Evolutionary conservation across 2,888 invertebrate species (phyloP).

Genomic region (Pemphredon lugubris): DNA sequence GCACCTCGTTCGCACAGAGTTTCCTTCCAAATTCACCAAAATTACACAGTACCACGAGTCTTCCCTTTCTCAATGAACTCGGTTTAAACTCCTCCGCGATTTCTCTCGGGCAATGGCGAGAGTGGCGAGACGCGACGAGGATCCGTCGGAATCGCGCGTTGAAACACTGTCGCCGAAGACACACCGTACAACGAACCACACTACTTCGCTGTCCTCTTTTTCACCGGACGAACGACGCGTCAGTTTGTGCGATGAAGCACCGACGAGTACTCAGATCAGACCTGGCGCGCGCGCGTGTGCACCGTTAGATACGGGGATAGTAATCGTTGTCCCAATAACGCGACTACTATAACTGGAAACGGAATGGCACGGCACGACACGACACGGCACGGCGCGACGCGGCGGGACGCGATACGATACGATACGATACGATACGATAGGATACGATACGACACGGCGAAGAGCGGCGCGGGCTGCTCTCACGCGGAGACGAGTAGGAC

Average conservation of each 20-base stretch:
- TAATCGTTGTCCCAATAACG: conserved; percentile 69
- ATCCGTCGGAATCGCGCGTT: too few species aligned
- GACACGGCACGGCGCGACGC: too few species aligned
- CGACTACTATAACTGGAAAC: conserved; percentile 42
- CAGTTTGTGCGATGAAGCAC: conserved; percentile 38
- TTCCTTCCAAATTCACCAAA: too few species aligned
- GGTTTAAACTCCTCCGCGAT: not conserved
- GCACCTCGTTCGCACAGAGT: not conserved
- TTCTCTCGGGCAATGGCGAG: too few species aligned
- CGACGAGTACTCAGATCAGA: conserved; percentile 65
- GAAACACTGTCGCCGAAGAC: too few species aligned
- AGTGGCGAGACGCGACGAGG: too few species aligned
- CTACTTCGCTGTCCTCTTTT: conserved; percentile 3
- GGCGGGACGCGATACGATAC: too few species aligned
- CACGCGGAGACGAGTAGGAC: conserved; percentile 35
- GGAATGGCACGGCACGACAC: conserved; percentile 41
- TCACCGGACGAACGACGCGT: conserved; percentile 30
- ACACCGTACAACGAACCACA: not conserved
- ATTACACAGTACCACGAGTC: too few species aligned
- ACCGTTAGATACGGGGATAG: conserved; percentile 55
- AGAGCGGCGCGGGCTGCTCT: conserved; percentile 36
- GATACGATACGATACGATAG: too few species aligned
- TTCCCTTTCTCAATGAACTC: not conserved
- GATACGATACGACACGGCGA: too few species aligned
- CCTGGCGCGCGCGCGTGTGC: conserved; percentile 35